Percentiles rank a stretch among this genome's conserved stretches.
Conservation (phyloP, 2,113 vertebrate species). For the Furnarius figulus region DNA sequence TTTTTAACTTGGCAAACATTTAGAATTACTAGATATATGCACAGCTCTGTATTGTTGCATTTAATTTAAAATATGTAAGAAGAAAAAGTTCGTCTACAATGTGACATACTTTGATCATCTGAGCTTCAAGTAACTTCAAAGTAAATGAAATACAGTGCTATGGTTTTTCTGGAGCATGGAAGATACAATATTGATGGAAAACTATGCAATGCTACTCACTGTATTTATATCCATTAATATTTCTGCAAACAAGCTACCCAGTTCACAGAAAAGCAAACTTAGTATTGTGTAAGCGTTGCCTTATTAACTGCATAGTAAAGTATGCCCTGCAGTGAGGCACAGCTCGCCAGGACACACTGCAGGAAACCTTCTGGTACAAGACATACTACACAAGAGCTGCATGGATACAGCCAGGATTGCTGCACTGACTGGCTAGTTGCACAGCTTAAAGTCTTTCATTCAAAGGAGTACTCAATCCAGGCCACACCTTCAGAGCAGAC, state of each 20-base stretch:
- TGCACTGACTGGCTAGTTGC: not conserved
- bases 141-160: not conserved
- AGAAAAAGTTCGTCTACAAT: not conserved
- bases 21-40: not conserved
- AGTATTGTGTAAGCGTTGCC: not conserved
- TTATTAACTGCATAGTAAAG: not conserved
- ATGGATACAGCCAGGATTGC: not conserved
- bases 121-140: not conserved
- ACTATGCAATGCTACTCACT: not conserved
- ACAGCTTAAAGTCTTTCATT: not conserved
- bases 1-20: not conserved
- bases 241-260: not conserved
- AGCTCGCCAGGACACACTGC: not conserved
- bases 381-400: not conserved
- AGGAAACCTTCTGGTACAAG: not conserved
- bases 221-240: not conserved
- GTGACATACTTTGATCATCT: slow-evolving; percentile 25
- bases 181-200: not conserved
- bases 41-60: not conserved
- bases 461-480: not conserved
- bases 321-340: not conserved
- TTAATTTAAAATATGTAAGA: not conserved
- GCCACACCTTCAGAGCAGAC: not conserved
- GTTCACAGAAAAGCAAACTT: not conserved
- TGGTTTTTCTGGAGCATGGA: not conserved